Percentiles rank a stretch among this genome's conserved stretches.
Conservation (phyloP, 2,888 invertebrate genomes). For the Blera fallax region DNA sequence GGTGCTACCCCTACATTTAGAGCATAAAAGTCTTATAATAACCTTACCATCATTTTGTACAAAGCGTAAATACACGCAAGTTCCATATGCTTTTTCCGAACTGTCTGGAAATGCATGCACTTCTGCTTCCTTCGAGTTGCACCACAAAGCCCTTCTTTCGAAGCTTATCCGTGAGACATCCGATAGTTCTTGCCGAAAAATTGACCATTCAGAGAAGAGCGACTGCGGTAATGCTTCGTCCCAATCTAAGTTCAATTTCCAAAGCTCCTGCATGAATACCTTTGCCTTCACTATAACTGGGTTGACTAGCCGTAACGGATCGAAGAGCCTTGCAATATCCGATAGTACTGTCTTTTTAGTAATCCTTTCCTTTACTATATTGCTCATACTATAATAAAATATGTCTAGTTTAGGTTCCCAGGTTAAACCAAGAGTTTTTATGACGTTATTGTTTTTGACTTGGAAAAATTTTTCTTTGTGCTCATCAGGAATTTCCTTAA, state of each 20-base stretch:
- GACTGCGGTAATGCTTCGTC: conserved; percentile 17
- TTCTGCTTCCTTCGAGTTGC: conserved; percentile 12
- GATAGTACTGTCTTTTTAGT: conserved; percentile 20
- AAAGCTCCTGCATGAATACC: conserved; percentile 14
- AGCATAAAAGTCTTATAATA: too few relatives aligned
- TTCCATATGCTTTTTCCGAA: conserved; percentile 34
- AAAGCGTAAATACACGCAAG: conserved; percentile 35
- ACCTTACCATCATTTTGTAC: background rate
- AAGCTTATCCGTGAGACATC: too few relatives aligned
- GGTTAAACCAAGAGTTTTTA: background rate
- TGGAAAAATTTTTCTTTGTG: background rate
- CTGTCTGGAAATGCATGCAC: conserved; percentile 47
- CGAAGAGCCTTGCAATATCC: conserved; percentile 31
- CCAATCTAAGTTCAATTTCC: conserved; percentile 7
- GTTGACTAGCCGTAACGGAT: conserved; percentile 22
- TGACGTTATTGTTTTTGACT: background rate
- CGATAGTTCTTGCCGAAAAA: too few relatives aligned
- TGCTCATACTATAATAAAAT: background rate
- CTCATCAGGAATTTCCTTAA: background rate
- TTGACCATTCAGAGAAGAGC: too few relatives aligned
- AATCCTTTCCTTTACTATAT: background rate
- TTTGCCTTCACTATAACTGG: conserved; percentile 24
- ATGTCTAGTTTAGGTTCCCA: conserved; percentile 2
- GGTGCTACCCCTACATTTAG: conserved; percentile 43
- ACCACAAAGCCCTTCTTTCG: background rate